Base-by-base conservation (phyloP, 2,113 vertebrate species). In the Ornithorhynchus anatinus region DNA sequence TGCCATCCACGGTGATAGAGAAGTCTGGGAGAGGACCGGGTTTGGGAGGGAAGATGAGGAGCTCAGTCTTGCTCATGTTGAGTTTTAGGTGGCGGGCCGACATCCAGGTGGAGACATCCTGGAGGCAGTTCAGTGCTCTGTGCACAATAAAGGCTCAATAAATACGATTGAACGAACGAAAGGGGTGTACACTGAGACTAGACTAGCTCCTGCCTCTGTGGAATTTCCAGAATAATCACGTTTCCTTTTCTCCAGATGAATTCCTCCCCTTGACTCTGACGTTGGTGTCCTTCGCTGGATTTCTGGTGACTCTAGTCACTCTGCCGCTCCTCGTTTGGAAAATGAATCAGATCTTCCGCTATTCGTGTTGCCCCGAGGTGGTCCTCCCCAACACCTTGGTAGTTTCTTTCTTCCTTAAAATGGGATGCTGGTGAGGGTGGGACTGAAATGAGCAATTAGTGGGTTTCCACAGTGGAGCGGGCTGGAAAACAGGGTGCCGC, bases 311-410 rank as follows among this genome's bases (percentile, higher is more conserved):
- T 43, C 80, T 82, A 5, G 59, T 89, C 31, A 68, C 50, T 0
- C 56, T 90, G 54, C 64, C 64, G 1, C n/a, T 91, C 4, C 78
- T 78, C 3, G 3, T 61, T 58, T 92, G 92, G 91, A 92, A 90
- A 58, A 73, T 64, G 72, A 82, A 73, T 9, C 69, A 44, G 60
- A 36, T 86, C 22, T 64, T 91, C 25, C 87, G 32, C 0, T 62
- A 87, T 38, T 90, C 45, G 53, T 93, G 85, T 50, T 91, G 87
- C 74, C 91, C 92, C 0, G 0, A 7, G 14, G 84, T 77, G 31
- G 81, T 75, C 45, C 85, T 91, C 23, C 92, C 93, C 1, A 81
- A 92, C 29, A 88, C 89, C 17, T 72, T 94, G 91, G 93, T 93
- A 92, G 86, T 1, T n/a, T 72, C 48, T 16, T 8, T 20, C 40